A percentile compares a stretch with the other conserved stretches of the same genome.
Conservation (phyloP, 2,797 vertebrate genomes). For the Spheniscus humboldti region DNA sequence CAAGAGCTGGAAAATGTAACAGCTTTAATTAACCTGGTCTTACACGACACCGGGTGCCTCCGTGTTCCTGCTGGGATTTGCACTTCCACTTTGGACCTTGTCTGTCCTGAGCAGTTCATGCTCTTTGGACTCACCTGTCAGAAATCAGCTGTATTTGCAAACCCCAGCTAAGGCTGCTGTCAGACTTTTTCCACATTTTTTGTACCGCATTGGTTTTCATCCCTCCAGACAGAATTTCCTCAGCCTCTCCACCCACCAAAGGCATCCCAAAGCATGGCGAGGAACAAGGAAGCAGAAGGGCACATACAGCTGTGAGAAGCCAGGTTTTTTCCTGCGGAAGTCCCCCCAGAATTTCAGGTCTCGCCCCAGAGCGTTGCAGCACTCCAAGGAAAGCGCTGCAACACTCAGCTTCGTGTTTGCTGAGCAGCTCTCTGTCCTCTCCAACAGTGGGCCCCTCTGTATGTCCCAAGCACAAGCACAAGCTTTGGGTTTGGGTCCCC, state of each 20-base stretch:
- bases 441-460: neutral
- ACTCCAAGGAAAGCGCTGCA: neutral
- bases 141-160: neutral
- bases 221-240: neutral
- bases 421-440: neutral
- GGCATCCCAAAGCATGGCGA: neutral
- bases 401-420: neutral
- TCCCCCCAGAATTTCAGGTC: neutral
- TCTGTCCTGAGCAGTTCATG: neutral
- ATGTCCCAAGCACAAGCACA: neutral
- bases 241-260: neutral
- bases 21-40: neutral
- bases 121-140: neutral
- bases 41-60: neutral
- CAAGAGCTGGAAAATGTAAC: neutral
- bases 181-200: neutral
- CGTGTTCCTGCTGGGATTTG: neutral
- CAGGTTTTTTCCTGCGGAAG: neutral
- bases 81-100: neutral
- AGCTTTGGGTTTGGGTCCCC: neutral
- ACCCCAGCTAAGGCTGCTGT: neutral
- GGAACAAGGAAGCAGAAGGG: neutral
- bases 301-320: neutral
- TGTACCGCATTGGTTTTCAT: neutral
- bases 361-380: accelerated